Evolutionary conservation across 2,888 invertebrate species (phyloP).

Genomic region (Mesorhabditis sp.): DNA sequence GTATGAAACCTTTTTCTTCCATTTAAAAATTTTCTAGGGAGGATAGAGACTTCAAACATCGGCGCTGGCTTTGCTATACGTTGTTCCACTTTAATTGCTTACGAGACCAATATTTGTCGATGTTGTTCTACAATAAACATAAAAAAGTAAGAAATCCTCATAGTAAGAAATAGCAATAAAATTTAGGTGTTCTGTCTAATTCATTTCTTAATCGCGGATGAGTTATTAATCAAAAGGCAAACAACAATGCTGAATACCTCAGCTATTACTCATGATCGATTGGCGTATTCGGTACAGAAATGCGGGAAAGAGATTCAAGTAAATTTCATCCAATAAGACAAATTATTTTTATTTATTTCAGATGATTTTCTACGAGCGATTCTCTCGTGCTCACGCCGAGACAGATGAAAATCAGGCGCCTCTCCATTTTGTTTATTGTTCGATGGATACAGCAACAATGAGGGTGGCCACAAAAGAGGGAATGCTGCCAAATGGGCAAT

Average conservation of each 20-base stretch:
- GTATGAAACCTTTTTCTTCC: neutral
- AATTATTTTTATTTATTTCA: neutral
- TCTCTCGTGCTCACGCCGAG: neutral
- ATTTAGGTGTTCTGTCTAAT: conserved; percentile 3
- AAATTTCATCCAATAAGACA: neutral
- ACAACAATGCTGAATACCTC: conserved; percentile 4
- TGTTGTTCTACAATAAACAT: conserved; percentile 1
- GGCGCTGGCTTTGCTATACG: neutral
- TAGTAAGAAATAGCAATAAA: no score
- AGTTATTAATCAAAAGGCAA: conserved; percentile 1
- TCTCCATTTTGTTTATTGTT: neutral
- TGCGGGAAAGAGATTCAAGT: neutral
- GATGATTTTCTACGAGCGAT: conserved; percentile 6
- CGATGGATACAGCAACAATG: neutral
- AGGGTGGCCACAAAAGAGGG: conserved; percentile 2
- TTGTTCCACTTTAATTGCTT: conserved; percentile 1
- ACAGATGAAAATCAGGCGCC: neutral
- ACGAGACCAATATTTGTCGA: neutral
- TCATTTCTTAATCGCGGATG: neutral
- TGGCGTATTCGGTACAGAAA: conserved; percentile 6
- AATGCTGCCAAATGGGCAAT: neutral
- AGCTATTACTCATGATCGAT: neutral
- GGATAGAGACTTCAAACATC: conserved; percentile 1
- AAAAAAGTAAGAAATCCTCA: neutral
- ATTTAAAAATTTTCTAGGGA: neutral